Base-by-base conservation (phyloP, 2,797 vertebrate species). In the Pseudotriccus pelzelni region DNA sequence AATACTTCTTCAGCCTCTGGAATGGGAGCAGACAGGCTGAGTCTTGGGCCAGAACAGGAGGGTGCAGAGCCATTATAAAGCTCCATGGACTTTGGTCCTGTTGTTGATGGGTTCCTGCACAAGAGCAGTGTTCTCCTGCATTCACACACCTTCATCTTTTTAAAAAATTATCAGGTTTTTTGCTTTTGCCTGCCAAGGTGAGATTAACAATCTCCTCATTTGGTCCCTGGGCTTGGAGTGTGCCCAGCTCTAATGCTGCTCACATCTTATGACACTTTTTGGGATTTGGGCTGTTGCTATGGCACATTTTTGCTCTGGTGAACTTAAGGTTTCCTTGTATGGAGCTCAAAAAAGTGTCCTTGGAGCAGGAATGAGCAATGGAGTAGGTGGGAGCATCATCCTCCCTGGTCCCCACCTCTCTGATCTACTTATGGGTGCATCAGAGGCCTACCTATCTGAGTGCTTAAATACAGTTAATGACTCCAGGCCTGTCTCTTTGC, bases 201-300 rank as follows among this genome's bases (percentile, higher is more conserved):
- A 84, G 81, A 84, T 84, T 47, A 73, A 93, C 81, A 90, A 58
- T 66, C 68, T 63, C 77, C 53, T 24, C 8, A 2, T 73, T 80
- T 60, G 75, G 36, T 90, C 78, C 32, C 84, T 17, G 52, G 70
- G 63, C 74, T 94, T 53, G 8, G 53, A 86, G 70, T 8, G 6
- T 5, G 18, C 84, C 73, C 76, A 16, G 58, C 74, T 87, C 52
- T 72, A 55, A 59, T 12, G 55, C 90, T 50, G 63, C 81, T 90
- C 59, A 43, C 6, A 83, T 80, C 77, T 58, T 67, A 19, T 67
- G 81, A 73, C 75, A 90, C 68, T 84, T 82, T 49, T 44, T 87
- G 52, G 85, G 80, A 82, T 91, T 49, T 34, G 58, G 84, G 74
- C 67, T 87, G 77, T 95, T 97, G 80, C 93, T 84, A 79, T 93